Percentiles rank a stretch among this genome's conserved stretches.
Evolutionary conservation across 2,797 vertebrate genomes (phyloP).

Genomic region (Hemitrygon akajei): DNA sequence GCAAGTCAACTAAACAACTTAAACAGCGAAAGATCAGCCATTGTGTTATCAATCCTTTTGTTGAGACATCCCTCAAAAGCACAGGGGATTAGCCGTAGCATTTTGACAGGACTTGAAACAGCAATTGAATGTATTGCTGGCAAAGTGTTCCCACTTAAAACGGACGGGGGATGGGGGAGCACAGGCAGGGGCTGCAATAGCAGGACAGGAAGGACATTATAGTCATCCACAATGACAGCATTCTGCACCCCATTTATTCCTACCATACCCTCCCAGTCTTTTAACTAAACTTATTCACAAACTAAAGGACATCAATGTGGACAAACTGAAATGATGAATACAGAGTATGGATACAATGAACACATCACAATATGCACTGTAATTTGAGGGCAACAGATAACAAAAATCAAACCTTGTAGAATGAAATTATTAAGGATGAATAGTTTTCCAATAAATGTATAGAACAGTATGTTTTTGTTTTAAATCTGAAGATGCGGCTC

Average conservation of each 20-base stretch:
- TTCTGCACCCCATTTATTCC: background rate
- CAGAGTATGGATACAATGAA: no score
- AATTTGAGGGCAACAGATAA: no score
- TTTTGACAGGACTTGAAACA: slow-evolving; percentile 19
- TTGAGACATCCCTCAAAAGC: background rate
- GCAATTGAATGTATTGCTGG: background rate
- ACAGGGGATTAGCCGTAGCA: background rate
- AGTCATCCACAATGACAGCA: background rate
- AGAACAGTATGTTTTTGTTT: no score
- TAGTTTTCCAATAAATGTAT: no score
- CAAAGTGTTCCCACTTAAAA: background rate
- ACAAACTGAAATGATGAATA: background rate
- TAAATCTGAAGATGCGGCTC: no score
- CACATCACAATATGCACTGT: background rate
- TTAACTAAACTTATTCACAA: background rate
- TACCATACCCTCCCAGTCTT: background rate
- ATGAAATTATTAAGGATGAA: background rate
- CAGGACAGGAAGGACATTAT: background rate
- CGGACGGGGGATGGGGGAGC: background rate
- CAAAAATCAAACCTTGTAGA: background rate
- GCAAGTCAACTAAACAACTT: background rate
- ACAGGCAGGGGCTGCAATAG: background rate
- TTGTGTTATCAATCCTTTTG: background rate
- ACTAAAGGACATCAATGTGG: background rate
- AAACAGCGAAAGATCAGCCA: background rate